Base-by-base conservation (phyloP, 2,113 vertebrate genomes). In the Noctilio leporinus region DNA sequence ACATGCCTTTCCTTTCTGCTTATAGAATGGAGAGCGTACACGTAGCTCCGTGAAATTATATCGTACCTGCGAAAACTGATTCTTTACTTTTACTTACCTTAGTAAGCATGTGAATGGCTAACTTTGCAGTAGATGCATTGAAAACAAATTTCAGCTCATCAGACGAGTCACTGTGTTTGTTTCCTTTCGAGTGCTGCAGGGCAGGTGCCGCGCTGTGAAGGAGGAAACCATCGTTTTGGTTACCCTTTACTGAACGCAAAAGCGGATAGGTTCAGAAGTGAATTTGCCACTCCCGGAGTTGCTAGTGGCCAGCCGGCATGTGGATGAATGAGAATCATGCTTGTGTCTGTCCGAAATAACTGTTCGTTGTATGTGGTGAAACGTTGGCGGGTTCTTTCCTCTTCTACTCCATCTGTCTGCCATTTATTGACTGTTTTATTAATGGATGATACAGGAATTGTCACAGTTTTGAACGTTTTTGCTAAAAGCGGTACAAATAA, bases 71-170 rank as follows among this genome's bases (percentile, higher is more conserved):
- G 17, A 83, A 94, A 88, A 82, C 75, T 92, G 93, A 96, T 97
- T 97, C 64, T 82, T 87, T 80, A 4, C 86, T 80, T 93, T 97
- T 96, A 55, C 20, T 28, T 97, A 47, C 67, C 90, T 96, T 91
- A 94, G 97, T 95, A 93, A 53, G 69, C 57, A 38, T 81, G 87
- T 78, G 91, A 0, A 24, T 47, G 85, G 26, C 78, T 88, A 89
- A 75, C 81, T 95, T 98, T 97, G 77, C 0, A 0, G 70, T 64
- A 94, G 93, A 84, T 55, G 83, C 72, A 53, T 94, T 86, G 97
- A 95, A 97, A 97, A 97, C 97, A 93, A 64, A 94, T 85, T 65
- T 65, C 26, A 96, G 72, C 51, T 96, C 95, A 97, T 98, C 73
- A 94, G 92, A 96, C 93, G 53, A 57, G 93, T 22, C 28, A 7